A percentile compares a stretch with the other conserved stretches of the same genome.
phyloP scores from a whole-genome alignment of 2,113 vertebrate species.

The Irena cyanogastra region DNA sequence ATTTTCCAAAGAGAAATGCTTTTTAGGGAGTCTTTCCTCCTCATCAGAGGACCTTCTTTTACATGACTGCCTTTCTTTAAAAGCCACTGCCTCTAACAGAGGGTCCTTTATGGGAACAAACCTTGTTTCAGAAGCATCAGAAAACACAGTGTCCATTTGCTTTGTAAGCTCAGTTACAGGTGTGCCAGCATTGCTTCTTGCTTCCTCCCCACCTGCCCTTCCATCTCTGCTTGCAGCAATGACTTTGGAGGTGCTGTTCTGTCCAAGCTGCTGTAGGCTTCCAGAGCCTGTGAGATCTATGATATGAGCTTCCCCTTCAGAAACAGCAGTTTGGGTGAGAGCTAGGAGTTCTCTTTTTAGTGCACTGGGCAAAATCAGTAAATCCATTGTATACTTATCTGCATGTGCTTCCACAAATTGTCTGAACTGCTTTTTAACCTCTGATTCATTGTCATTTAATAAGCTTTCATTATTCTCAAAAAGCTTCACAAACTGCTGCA shows the following conservation, averaged over 20 bases:
- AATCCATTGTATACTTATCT: conserved; percentile 94
- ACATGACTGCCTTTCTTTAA: conserved; percentile 82
- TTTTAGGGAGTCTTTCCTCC: conserved; percentile 89
- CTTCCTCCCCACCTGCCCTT: conserved; percentile 66
- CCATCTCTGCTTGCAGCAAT: neutral
- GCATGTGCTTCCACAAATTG: conserved; percentile 88
- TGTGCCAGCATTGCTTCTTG: conserved; percentile 84
- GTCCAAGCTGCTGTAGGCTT: neutral
- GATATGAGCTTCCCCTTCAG: neutral
- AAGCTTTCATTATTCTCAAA: conserved; percentile 86
- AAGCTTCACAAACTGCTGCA: conserved; percentile 92
- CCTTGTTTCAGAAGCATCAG: conserved; percentile 64
- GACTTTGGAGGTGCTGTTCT: neutral
- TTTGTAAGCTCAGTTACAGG: conserved; percentile 90
- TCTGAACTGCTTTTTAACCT: conserved; percentile 87
- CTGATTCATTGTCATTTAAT: conserved; percentile 77
- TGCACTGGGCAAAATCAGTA: conserved; percentile 89
- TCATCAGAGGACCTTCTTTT: conserved; percentile 90
- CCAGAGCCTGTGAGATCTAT: conserved; percentile 29
- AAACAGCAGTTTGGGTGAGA: conserved; percentile 71
- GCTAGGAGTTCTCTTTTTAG: conserved; percentile 89
- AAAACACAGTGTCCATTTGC: conserved; percentile 85
- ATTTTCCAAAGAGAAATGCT: conserved; percentile 87
- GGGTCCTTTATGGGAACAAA: conserved; percentile 60
- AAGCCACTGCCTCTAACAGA: neutral